These are phyloP conservation scores for Alca torda DNA, from an alignment of 2,797 vertebrate species.

Conservation along the genomic window DNA sequence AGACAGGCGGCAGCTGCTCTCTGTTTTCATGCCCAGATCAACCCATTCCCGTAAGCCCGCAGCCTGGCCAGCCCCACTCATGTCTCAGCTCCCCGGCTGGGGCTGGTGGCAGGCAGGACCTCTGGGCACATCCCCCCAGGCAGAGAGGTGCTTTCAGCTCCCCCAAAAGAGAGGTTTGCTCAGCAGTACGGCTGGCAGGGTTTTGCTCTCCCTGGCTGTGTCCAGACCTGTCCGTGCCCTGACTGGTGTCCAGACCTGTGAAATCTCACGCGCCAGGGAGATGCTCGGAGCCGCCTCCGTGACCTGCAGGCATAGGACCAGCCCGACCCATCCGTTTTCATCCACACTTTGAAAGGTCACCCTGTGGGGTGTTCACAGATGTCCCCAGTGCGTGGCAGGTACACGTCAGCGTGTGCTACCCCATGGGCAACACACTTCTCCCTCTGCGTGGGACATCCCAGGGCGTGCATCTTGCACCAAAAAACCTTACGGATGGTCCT, in stretches of 20 bases:
- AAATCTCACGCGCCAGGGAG: rapidly evolving
- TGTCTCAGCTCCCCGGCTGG: neutral
- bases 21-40: neutral
- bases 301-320: neutral
- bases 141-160: neutral
- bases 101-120: neutral
- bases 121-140: neutral
- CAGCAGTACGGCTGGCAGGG: rapidly evolving
- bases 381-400: rapidly evolving
- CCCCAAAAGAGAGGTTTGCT: neutral
- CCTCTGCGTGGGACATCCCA: rapidly evolving
- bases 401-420: rapidly evolving
- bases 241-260: neutral
- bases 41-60: rapidly evolving
- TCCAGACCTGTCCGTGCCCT: neutral
- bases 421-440: neutral
- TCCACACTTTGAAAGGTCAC: neutral
- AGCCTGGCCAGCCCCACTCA: rapidly evolving
- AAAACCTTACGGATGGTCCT: neutral
- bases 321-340: neutral
- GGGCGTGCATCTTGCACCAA: rapidly evolving
- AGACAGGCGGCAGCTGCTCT: neutral
- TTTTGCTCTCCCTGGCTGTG: neutral
- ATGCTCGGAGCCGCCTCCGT: neutral
- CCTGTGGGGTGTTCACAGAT: neutral